Conservation (phyloP, 2,888 invertebrate species). For the Stenotaenia linearis region DNA sequence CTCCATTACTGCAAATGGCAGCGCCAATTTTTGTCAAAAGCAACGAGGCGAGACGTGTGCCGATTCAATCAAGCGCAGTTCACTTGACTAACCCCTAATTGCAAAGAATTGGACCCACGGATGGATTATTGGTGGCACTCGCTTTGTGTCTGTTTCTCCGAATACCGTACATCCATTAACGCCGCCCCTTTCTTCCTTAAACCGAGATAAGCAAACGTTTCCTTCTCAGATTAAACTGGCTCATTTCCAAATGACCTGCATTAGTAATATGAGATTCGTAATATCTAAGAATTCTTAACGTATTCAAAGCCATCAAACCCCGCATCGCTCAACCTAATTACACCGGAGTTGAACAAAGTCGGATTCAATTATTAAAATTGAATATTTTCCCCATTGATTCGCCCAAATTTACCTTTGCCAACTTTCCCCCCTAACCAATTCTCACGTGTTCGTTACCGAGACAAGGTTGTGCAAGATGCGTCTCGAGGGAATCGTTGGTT, state of each 20-base stretch:
- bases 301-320: not conserved
- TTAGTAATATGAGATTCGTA: conserved; percentile 17
- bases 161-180: not conserved
- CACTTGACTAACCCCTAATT: not conserved
- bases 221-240: not conserved
- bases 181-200: not conserved
- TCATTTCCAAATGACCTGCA: conserved; percentile 17
- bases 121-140: not conserved
- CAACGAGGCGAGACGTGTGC: not conserved
- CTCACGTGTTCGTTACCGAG: not conserved
- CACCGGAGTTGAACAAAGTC: not conserved
- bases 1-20: conserved; percentile 14
- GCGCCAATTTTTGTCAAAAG: conserved; percentile 6
- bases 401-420: too few species aligned
- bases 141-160: not conserved
- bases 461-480: not conserved
- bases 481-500: not conserved
- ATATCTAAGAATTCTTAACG: not conserved
- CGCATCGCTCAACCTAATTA: not conserved
- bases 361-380: not conserved
- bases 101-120: not conserved
- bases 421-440: not conserved
- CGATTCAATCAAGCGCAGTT: not conserved
- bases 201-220: not conserved
- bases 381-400: not conserved